phyloP scores from a whole-genome alignment of 2,113 vertebrate genomes.

The Larimichthys polyactis region DNA sequence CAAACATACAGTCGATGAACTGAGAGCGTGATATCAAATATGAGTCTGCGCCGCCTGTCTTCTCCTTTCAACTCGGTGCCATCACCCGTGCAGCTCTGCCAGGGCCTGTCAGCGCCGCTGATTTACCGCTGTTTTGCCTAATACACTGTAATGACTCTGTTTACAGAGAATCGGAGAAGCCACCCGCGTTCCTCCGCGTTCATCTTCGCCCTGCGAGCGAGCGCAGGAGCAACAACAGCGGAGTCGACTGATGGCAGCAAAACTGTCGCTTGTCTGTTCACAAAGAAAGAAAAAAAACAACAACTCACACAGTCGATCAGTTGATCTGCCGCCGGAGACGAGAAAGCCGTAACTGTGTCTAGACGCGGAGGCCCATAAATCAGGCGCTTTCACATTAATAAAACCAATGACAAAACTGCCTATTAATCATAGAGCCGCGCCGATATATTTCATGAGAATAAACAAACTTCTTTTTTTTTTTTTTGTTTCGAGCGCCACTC shows the following conservation, averaged over 20 bases:
- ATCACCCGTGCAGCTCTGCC: constrained; percentile 50
- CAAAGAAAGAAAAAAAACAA: neutral
- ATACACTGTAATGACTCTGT: constrained; percentile 64
- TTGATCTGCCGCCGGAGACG: constrained; percentile 67
- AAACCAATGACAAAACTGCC: constrained; percentile 83
- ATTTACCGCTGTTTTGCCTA: constrained; percentile 68
- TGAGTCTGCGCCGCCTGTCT: constrained; percentile 35
- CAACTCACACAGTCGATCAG: constrained; percentile 37
- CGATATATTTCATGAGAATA: constrained; percentile 36
- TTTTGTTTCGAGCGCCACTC: constrained; percentile 3
- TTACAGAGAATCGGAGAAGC: constrained; percentile 46
- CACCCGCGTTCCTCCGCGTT: constrained; percentile 52
- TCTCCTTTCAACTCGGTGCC: constrained; percentile 57
- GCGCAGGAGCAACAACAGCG: too few species aligned
- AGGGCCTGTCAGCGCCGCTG: constrained; percentile 52
- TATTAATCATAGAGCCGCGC: constrained; percentile 62
- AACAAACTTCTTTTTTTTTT: constrained; percentile 22
- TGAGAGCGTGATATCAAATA: constrained; percentile 54
- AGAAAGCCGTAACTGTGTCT: constrained; percentile 82
- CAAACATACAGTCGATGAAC: constrained; percentile 56
- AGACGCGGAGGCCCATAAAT: constrained; percentile 86
- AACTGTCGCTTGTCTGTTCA: constrained; percentile 29
- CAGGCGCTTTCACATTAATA: constrained; percentile 89
- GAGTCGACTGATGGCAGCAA: constrained; percentile 53
- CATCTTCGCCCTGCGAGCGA: constrained; percentile 21